Evolutionary conservation across 2,113 vertebrate species (phyloP).

Genomic region (Montifringilla adamsi): DNA sequence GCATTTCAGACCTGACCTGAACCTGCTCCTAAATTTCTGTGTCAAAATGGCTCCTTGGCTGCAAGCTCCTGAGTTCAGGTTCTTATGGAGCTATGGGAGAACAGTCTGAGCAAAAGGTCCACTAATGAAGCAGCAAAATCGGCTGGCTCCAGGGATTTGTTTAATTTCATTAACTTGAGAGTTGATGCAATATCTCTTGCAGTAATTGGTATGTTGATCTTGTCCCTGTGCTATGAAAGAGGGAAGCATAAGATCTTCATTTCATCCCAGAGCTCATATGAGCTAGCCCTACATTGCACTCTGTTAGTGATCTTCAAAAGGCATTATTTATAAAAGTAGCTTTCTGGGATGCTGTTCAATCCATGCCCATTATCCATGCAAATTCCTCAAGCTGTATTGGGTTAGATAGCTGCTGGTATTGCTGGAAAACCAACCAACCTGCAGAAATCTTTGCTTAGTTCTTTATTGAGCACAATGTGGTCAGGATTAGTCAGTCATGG

Average conservation of each 20-base stretch:
- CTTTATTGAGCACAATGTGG: conserved; percentile 62
- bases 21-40: neutral
- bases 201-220: conserved; percentile 57
- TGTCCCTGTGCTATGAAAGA: conserved; percentile 45
- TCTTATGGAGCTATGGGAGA: conserved; percentile 4
- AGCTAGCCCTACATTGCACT: neutral
- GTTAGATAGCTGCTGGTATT: conserved; percentile 54
- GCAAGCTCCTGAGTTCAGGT: neutral
- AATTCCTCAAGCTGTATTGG: conserved; percentile 51
- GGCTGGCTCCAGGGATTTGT: conserved; percentile 22
- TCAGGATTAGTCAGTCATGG: conserved; percentile 63
- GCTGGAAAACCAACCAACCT: conserved; percentile 56
- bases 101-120: conserved; percentile 52
- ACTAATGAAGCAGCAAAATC: conserved; percentile 55
- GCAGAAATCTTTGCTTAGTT: conserved; percentile 47
- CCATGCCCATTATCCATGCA: conserved; percentile 54
- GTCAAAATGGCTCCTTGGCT: neutral
- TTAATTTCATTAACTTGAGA: conserved; percentile 69
- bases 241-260: conserved; percentile 27
- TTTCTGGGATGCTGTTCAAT: conserved; percentile 48
- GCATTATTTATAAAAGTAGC: conserved; percentile 49
- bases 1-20: neutral
- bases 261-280: conserved; percentile 27
- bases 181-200: conserved; percentile 35
- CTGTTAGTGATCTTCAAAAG: conserved; percentile 60